phyloP scores from a whole-genome alignment of 2,113 vertebrate species.

The Apodemus speciosus region DNA sequence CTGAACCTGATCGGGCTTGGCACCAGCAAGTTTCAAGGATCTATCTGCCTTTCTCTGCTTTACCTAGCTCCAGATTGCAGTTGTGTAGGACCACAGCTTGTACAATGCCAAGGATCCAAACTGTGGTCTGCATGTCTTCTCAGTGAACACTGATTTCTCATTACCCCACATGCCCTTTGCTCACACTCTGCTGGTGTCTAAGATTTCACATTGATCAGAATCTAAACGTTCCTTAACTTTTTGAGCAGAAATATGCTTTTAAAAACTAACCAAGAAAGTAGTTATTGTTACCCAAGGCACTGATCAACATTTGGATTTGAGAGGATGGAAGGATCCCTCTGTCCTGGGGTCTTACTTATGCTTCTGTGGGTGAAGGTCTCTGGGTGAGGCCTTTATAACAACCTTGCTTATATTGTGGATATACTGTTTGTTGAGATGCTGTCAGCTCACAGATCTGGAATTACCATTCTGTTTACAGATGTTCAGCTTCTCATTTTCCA shows the following conservation, averaged over 20 bases:
- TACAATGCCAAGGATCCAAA: neutral
- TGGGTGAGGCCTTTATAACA: too few species aligned
- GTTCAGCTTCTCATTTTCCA: neutral
- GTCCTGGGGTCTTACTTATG: neutral
- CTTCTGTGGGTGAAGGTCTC: neutral
- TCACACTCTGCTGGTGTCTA: neutral
- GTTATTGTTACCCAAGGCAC: neutral
- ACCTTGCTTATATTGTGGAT: accelerated
- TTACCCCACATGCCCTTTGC: neutral
- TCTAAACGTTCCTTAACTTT: neutral
- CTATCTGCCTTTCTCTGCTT: neutral
- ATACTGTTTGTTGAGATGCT: too few species aligned
- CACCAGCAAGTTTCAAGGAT: neutral
- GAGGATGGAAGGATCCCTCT: neutral
- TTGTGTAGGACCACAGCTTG: neutral
- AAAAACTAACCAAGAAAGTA: neutral
- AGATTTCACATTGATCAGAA: neutral
- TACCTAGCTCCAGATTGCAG: neutral
- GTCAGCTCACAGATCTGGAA: neutral
- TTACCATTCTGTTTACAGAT: too few species aligned
- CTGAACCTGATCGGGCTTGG: neutral
- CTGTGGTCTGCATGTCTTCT: neutral
- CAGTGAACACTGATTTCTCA: neutral
- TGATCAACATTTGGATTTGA: neutral
- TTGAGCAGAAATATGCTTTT: neutral